Evolutionary conservation across 2,113 vertebrate genomes (phyloP).

Genomic region (Trachemys scripta): DNA sequence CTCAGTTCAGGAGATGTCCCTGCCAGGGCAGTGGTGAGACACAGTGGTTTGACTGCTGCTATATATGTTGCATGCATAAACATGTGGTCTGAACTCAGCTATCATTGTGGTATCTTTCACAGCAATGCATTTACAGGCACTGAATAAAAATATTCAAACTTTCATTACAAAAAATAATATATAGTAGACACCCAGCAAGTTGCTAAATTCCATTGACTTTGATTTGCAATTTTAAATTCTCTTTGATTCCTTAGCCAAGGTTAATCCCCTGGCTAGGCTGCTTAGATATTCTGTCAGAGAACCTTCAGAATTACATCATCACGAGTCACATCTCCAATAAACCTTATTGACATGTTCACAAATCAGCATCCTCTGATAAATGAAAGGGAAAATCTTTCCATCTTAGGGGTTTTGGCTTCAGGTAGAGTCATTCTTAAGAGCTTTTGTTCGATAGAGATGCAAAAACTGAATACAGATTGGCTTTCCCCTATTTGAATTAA

Average conservation of each 20-base stretch:
- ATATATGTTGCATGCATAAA: accelerated
- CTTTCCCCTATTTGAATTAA: not conserved
- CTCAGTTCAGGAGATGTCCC: accelerated
- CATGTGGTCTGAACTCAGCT: not conserved
- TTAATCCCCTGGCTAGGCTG: not conserved
- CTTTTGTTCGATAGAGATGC: not conserved
- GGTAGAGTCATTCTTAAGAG: not conserved
- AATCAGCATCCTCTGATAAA: not conserved
- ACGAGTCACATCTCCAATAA: not conserved
- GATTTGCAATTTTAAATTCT: not conserved
- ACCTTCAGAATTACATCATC: not conserved
- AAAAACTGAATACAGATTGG: not conserved
- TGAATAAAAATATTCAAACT: accelerated
- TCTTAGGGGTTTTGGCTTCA: not conserved
- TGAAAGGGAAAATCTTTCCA: not conserved
- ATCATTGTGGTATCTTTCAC: not conserved
- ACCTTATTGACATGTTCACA: not conserved
- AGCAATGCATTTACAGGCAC: accelerated
- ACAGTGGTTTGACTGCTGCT: accelerated
- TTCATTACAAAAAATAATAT: accelerated
- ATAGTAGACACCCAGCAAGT: accelerated
- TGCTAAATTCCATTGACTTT: accelerated
- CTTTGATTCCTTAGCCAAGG: not conserved
- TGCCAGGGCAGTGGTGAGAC: not conserved
- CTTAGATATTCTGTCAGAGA: not conserved